Evolutionary conservation across 1,140 invertebrate genomes (phyloP).

Genomic region (Adoxophyes honmai): DNA sequence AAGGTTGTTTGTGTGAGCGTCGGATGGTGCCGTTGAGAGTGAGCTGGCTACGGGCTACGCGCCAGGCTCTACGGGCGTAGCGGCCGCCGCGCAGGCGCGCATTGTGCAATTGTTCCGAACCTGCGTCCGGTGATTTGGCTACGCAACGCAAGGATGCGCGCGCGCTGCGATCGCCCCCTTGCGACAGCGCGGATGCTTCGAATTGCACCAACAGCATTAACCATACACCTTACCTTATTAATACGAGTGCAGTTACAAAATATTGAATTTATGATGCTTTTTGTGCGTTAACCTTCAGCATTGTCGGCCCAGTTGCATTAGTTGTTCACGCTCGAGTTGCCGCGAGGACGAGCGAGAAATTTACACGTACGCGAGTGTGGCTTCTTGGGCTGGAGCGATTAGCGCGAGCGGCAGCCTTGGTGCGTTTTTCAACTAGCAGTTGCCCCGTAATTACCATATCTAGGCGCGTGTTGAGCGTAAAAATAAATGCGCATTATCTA

Average conservation of each 20-base stretch:
- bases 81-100: constrained; percentile 12
- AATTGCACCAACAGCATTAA: constrained; percentile 48
- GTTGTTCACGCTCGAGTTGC: constrained; percentile 60
- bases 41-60: background rate
- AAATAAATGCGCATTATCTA: background rate
- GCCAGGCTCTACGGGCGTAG: background rate
- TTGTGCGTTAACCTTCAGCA: constrained; percentile 63
- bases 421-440: background rate
- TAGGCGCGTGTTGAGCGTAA: background rate
- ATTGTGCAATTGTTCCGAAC: constrained; percentile 59
- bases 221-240: constrained; percentile 52
- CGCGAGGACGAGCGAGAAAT: constrained; percentile 45
- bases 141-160: constrained; percentile 66
- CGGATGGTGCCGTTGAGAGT: background rate
- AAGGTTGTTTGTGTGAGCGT: too few relatives aligned
- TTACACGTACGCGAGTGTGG: constrained; percentile 18
- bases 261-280: constrained; percentile 55
- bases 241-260: constrained; percentile 67
- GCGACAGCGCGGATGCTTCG: constrained; percentile 67
- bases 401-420: background rate
- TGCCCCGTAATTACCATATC: background rate
- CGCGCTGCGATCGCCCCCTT: constrained; percentile 44
- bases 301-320: constrained; percentile 62
- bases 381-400: background rate
- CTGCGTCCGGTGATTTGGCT: constrained; percentile 64